These are phyloP conservation scores for Gadopsis marmoratus DNA, from an alignment of 2,797 vertebrate species.

Conservation along the genomic window DNA sequence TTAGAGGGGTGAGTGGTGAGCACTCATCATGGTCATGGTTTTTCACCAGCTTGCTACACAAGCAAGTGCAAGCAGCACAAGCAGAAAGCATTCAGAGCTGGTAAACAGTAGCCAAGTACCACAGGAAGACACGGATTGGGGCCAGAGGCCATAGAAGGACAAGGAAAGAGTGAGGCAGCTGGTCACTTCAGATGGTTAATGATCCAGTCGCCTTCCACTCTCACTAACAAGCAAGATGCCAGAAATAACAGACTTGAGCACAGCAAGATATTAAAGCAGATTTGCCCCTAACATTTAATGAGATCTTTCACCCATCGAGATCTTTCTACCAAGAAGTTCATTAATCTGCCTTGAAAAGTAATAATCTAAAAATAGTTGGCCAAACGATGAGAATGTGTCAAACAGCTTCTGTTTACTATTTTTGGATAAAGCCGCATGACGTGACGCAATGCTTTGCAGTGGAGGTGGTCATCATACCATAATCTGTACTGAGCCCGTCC, in stretches of 20 bases:
- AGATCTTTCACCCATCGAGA: constrained; percentile 40
- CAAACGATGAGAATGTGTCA: constrained; percentile 43
- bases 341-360: constrained; percentile 60
- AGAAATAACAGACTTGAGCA: constrained; percentile 53
- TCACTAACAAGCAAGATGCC: constrained; percentile 33
- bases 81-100: constrained; percentile 47
- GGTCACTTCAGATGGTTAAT: constrained; percentile 66
- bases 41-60: constrained; percentile 50
- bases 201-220: constrained; percentile 47
- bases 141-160: constrained; percentile 44
- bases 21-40: constrained; percentile 64
- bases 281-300: constrained; percentile 57
- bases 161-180: constrained; percentile 57
- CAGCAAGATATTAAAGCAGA: constrained; percentile 56
- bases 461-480: constrained; percentile 54
- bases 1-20: constrained; percentile 70
- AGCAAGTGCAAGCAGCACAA: constrained; percentile 33
- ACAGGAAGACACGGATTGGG: constrained; percentile 64
- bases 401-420: constrained; percentile 52
- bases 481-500: constrained; percentile 54
- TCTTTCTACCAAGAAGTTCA: constrained; percentile 45
- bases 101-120: constrained; percentile 59
- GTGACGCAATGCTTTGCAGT: constrained; percentile 43
- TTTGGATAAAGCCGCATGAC: constrained; percentile 48
- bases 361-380: constrained; percentile 64